Conservation (phyloP, 2,797 vertebrate genomes). For the Poeciliopsis turneri region DNA sequence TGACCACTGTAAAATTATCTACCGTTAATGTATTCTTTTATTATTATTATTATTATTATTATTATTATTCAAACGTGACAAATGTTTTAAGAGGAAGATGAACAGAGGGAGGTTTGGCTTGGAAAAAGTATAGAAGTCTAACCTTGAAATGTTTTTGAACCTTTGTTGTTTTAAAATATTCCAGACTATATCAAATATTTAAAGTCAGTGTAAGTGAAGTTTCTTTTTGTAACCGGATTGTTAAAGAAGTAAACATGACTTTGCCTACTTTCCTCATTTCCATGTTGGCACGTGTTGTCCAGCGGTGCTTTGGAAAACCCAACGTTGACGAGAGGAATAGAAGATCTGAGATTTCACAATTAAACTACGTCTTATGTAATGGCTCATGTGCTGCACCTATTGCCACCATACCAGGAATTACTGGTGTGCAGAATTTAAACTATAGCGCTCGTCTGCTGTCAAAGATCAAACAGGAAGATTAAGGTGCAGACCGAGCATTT, state of each 20-base stretch:
- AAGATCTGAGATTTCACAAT: slow-evolving; percentile 13
- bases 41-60: too few species aligned
- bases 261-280: slow-evolving; percentile 2
- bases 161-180: background rate
- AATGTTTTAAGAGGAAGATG: background rate
- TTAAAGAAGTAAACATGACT: slow-evolving; percentile 6
- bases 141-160: background rate
- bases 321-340: slow-evolving; percentile 30
- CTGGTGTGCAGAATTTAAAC: slow-evolving; percentile 22
- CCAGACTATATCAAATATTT: background rate
- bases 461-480: slow-evolving; percentile 50
- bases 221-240: slow-evolving; percentile 26
- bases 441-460: slow-evolving; percentile 25
- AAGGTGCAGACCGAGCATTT: slow-evolving; percentile 31
- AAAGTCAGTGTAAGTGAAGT: background rate
- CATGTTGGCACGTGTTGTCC: slow-evolving; percentile 27
- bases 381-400: slow-evolving; percentile 19
- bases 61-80: background rate
- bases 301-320: slow-evolving; percentile 45
- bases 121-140: too few species aligned
- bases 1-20: background rate
- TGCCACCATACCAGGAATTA: slow-evolving; percentile 27
- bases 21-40: background rate
- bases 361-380: slow-evolving; percentile 31
- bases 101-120: background rate